Evolutionary conservation across 1,140 invertebrate genomes (phyloP).

Genomic region (Notospermus geniculatus): DNA sequence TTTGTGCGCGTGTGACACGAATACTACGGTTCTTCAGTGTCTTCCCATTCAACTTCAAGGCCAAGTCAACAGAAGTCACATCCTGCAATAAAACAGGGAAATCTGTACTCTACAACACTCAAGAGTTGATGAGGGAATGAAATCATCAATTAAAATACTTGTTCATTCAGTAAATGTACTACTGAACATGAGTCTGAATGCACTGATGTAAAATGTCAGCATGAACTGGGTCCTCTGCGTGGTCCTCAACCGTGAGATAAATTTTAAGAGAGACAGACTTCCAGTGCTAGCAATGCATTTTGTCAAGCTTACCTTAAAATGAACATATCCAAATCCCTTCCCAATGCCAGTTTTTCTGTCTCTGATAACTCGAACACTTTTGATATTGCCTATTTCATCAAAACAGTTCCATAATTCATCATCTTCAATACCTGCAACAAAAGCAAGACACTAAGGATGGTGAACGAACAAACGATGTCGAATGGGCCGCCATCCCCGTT

Average conservation of each 20-base stretch:
- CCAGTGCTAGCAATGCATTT: too few species aligned
- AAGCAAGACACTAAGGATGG: too few species aligned
- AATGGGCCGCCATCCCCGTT: too few species aligned
- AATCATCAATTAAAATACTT: too few species aligned
- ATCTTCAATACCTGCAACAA: constrained; percentile 59
- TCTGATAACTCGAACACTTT: constrained; percentile 66
- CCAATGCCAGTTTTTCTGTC: constrained; percentile 66
- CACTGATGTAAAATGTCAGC: too few species aligned
- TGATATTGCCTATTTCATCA: constrained; percentile 67
- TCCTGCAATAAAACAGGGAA: constrained; percentile 12
- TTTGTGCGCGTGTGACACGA: background rate
- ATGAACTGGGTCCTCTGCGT: too few species aligned
- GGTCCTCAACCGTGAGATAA: too few species aligned
- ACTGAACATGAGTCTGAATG: too few species aligned
- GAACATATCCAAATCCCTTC: constrained; percentile 64
- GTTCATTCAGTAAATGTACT: too few species aligned
- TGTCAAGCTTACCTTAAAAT: constrained; percentile 55
- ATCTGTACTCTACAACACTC: background rate
- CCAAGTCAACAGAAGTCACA: constrained; percentile 20
- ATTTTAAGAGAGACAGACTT: too few species aligned
- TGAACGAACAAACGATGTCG: too few species aligned
- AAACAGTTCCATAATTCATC: constrained; percentile 68
- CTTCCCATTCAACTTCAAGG: constrained; percentile 17
- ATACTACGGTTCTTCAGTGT: constrained; percentile 18
- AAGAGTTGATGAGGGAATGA: too few species aligned